Percentiles rank a stretch among this genome's conserved stretches.
Conservation (phyloP, 2,797 vertebrate genomes). For the Typhlichthys subterraneus region DNA sequence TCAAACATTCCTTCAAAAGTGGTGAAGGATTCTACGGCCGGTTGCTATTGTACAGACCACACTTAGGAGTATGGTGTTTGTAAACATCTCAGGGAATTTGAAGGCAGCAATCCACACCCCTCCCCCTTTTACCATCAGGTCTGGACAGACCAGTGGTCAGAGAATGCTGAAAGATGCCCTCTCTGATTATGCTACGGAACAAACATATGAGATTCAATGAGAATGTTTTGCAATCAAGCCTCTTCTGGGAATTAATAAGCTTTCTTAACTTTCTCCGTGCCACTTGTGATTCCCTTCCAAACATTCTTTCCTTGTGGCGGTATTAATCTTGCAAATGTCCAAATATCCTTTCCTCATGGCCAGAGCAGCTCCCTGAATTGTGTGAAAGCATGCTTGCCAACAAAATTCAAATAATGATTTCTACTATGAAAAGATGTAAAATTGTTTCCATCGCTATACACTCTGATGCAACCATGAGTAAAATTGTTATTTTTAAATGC, state of each 20-base stretch:
- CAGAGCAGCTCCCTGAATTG: background rate
- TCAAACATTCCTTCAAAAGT: slow-evolving; percentile 72
- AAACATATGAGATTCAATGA: slow-evolving; percentile 21
- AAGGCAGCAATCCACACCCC: slow-evolving; percentile 36
- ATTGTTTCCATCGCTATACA: background rate
- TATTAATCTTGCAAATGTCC: slow-evolving; percentile 31
- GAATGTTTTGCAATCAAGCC: slow-evolving; percentile 32
- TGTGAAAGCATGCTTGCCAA: background rate
- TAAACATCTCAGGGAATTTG: slow-evolving; percentile 68
- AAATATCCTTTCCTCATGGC: slow-evolving; percentile 3
- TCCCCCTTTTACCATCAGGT: slow-evolving; percentile 14
- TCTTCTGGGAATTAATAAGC: slow-evolving; percentile 41
- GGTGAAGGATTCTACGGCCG: slow-evolving; percentile 63
- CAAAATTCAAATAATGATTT: background rate
- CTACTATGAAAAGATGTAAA: background rate
- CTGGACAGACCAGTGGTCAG: slow-evolving; percentile 44
- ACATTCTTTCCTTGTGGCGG: slow-evolving; percentile 8
- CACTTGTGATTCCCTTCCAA: slow-evolving; percentile 18
- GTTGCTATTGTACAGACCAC: slow-evolving; percentile 73
- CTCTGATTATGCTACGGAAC: slow-evolving; percentile 34
- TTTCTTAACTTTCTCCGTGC: slow-evolving; percentile 21
- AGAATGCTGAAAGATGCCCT: slow-evolving; percentile 38
- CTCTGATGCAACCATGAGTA: no score
- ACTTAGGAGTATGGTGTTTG: slow-evolving; percentile 72
- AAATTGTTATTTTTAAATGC: no score